Evolutionary conservation across 2,888 invertebrate genomes (phyloP).

Genomic region (Parapristionchus giblindavisi): DNA sequence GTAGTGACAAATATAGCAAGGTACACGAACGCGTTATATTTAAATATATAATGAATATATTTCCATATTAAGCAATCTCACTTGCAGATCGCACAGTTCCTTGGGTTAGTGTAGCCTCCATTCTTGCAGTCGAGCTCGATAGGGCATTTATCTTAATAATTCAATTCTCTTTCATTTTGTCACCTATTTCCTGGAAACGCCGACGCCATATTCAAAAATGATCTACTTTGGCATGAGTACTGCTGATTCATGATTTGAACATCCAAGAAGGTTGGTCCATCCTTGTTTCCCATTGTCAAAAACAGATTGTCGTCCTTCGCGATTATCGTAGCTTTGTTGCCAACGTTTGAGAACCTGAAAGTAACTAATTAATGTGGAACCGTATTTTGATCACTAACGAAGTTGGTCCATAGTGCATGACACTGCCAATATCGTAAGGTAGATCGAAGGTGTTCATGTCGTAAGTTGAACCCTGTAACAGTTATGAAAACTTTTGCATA

Average conservation of each 20-base stretch:
- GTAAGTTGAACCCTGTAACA: background rate
- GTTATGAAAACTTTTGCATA: background rate
- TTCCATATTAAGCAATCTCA: no score
- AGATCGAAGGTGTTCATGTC: background rate
- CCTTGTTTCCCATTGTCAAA: conserved; percentile 20
- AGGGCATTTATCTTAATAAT: conserved; percentile 13
- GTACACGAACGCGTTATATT: no score
- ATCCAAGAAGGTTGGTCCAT: conserved; percentile 25
- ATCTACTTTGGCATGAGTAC: conserved; percentile 20
- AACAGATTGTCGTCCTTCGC: conserved; percentile 21
- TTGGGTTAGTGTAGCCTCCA: conserved; percentile 24
- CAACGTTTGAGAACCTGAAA: conserved; percentile 17
- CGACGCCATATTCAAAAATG: no score
- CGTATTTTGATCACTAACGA: conserved; percentile 6
- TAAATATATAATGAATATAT: no score
- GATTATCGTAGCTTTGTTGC: background rate
- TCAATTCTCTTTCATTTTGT: background rate
- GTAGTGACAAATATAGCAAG: no score
- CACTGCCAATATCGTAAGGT: conserved; percentile 30
- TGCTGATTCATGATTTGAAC: conserved; percentile 8
- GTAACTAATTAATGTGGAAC: background rate
- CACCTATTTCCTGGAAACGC: no score
- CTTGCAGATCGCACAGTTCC: conserved; percentile 14
- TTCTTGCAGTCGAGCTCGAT: conserved; percentile 17
- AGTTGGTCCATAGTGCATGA: conserved; percentile 30